phyloP scores from a whole-genome alignment of 1,140 invertebrate species.

The Oryctes rhinoceros region DNA sequence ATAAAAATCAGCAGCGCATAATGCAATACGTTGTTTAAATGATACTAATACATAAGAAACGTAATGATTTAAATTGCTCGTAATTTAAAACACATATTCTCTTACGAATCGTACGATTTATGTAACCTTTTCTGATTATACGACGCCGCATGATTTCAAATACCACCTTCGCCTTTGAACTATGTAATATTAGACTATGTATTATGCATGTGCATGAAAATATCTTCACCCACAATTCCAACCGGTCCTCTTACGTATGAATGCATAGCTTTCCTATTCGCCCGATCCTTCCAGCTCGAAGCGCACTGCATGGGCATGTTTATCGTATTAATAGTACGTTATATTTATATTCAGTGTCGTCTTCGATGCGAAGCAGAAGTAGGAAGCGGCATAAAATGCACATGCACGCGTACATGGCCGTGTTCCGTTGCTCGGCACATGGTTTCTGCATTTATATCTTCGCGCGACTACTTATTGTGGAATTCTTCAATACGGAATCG shows the following conservation, averaged over 20 bases:
- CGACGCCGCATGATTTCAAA: no score
- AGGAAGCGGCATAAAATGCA: constrained; percentile 29
- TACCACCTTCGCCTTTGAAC: no score
- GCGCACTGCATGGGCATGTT: background rate
- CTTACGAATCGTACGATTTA: no score
- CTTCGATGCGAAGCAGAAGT: constrained; percentile 12
- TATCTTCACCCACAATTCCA: constrained; percentile 9
- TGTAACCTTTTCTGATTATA: no score
- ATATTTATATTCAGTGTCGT: background rate
- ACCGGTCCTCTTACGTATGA: background rate
- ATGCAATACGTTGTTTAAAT: no score
- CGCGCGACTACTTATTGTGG: background rate
- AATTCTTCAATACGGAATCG: background rate
- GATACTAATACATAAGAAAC: no score
- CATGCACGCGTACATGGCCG: background rate
- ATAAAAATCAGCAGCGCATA: no score
- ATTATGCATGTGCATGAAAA: constrained; percentile 1
- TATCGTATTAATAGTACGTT: background rate
- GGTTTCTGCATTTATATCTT: constrained; percentile 11
- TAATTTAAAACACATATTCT: no score
- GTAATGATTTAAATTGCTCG: no score
- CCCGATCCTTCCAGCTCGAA: background rate
- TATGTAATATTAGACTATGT: no score
- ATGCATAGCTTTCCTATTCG: background rate
- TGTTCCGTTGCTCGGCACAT: constrained; percentile 19